Percentiles rank a stretch among this genome's conserved stretches.
Conservation (phyloP, 2,888 invertebrate species). For the Eupithecia exiguata region DNA sequence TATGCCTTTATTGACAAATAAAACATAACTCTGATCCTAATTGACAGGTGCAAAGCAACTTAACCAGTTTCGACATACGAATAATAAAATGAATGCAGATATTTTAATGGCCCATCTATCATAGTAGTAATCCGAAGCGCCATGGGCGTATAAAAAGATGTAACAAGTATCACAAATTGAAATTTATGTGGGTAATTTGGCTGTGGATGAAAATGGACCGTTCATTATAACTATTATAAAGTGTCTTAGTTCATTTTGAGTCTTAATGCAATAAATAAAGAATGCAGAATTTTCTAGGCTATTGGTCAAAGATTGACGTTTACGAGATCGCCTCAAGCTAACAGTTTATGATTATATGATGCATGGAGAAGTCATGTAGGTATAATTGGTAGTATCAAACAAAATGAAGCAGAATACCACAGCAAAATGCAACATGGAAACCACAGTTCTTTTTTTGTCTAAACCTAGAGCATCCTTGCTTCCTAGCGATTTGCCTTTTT, state of each 20-base stretch:
- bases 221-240: too few species aligned
- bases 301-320: not conserved
- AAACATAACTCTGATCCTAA: conserved; percentile 32
- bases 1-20: not conserved
- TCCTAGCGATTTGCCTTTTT: not conserved
- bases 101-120: conserved; percentile 53
- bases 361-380: not conserved
- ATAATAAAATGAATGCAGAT: conserved; percentile 47
- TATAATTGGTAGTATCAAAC: not conserved
- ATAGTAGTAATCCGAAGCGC: conserved; percentile 42
- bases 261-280: not conserved
- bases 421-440: not conserved
- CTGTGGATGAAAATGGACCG: conserved; percentile 4
- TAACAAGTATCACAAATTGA: conserved; percentile 32
- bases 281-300: not conserved
- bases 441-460: not conserved
- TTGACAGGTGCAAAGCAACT: conserved; percentile 44
- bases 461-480: not conserved
- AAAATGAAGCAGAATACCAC: not conserved
- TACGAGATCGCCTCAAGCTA: not conserved
- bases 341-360: not conserved
- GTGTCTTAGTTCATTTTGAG: not conserved
- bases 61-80: conserved; percentile 20
- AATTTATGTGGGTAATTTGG: conserved; percentile 25
- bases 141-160: conserved; percentile 29